Conservation (phyloP, 2,888 invertebrate genomes). For the Melanargia galathea region DNA sequence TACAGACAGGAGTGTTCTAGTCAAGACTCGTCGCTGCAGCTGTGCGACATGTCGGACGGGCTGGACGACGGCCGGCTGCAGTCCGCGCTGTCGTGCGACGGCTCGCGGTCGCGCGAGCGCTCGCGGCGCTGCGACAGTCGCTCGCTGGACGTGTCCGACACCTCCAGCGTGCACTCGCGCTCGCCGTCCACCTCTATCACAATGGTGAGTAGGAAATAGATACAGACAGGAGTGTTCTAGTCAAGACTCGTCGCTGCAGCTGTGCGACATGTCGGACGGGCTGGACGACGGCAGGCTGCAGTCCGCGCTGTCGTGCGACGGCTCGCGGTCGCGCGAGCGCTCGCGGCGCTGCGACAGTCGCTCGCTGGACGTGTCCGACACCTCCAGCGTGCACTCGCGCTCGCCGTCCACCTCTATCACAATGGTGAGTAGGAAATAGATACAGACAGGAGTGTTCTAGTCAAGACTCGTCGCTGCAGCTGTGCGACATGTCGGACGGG, state of each 20-base stretch:
- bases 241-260: too few relatives aligned
- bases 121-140: conserved; percentile 75
- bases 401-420: too few relatives aligned
- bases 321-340: too few relatives aligned
- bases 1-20: conserved; percentile 77
- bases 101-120: conserved; percentile 68
- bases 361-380: too few relatives aligned
- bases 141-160: conserved; percentile 73
- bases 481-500: too few relatives aligned
- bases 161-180: conserved; percentile 72
- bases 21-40: conserved; percentile 78
- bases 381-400: too few relatives aligned
- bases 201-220: conserved; percentile 54
- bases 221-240: too few relatives aligned
- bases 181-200: conserved; percentile 76
- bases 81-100: conserved; percentile 75
- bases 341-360: too few relatives aligned
- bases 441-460: conserved; percentile 71
- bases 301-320: too few relatives aligned
- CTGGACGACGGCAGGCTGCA: too few relatives aligned
- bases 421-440: conserved; percentile 9
- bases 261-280: too few relatives aligned
- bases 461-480: too few relatives aligned
- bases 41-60: conserved; percentile 72
- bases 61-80: conserved; percentile 73